Evolutionary conservation across 1,140 invertebrate species (phyloP).

Genomic region (Onthophagus taurus): DNA sequence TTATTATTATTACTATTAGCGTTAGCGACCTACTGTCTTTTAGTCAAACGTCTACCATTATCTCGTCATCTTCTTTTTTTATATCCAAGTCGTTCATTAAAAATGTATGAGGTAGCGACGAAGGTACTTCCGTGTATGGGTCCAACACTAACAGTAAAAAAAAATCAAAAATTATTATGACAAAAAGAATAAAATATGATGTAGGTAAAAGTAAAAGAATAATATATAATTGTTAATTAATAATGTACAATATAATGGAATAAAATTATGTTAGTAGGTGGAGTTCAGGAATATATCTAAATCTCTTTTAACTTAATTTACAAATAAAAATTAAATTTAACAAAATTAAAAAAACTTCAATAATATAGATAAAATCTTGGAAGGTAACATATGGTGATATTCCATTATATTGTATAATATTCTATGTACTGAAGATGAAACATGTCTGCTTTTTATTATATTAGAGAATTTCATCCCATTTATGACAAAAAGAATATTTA

Average conservation of each 20-base stretch:
- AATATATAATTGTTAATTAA: too few relatives aligned
- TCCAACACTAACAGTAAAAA: constrained; percentile 17
- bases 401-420: too few relatives aligned
- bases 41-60: constrained; percentile 25
- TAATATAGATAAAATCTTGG: too few relatives aligned
- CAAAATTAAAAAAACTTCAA: too few relatives aligned
- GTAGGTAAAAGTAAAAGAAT: too few relatives aligned
- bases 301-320: too few relatives aligned
- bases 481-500: constrained; percentile 5
- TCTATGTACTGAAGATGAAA: neutral
- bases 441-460: neutral
- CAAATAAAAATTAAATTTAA: too few relatives aligned
- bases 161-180: neutral
- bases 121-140: constrained; percentile 18
- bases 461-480: neutral
- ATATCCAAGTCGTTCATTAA: constrained; percentile 16
- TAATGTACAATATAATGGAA: neutral
- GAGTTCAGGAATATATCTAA: neutral
- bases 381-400: too few relatives aligned
- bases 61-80: constrained; percentile 23
- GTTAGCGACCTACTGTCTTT: neutral
- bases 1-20: constrained; percentile 2
- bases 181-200: neutral
- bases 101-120: constrained; percentile 20
- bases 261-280: neutral